Evolutionary conservation across 2,888 invertebrate species (phyloP).

Genomic region (Mesochorus sp.): DNA sequence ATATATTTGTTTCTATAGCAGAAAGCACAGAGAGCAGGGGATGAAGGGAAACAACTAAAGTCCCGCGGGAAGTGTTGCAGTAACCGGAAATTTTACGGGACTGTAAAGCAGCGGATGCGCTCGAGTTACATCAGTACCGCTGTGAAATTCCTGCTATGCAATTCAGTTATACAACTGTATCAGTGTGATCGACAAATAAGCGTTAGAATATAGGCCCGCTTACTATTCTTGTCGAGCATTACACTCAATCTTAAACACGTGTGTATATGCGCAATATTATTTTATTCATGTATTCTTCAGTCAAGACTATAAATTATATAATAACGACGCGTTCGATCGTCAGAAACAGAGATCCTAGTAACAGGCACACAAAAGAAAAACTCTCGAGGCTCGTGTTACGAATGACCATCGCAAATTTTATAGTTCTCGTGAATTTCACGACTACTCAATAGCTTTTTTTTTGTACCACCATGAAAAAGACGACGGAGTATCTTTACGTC

Average conservation of each 20-base stretch:
- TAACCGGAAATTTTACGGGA: conserved; percentile 63
- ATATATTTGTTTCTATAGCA: conserved; percentile 6
- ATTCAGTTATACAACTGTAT: conserved; percentile 1
- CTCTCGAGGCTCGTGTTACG: not conserved
- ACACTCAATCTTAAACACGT: conserved; percentile 36
- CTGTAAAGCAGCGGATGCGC: conserved; percentile 57
- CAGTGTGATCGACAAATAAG: conserved; percentile 25
- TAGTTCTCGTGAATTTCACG: conserved; percentile 42
- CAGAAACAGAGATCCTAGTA: conserved; percentile 40
- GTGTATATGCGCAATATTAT: too few relatives aligned
- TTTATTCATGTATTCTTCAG: too few relatives aligned
- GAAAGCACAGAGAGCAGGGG: not conserved
- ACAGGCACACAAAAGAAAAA: conserved; percentile 7
- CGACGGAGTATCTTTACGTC: not conserved
- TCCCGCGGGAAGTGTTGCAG: conserved; percentile 47
- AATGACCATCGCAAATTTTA: conserved; percentile 11
- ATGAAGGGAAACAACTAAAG: not conserved
- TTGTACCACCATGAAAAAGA: conserved; percentile 18
- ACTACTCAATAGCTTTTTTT: conserved; percentile 26
- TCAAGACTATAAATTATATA: conserved; percentile 60
- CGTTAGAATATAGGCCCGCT: conserved; percentile 6
- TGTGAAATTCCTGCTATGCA: conserved; percentile 2
- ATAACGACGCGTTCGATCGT: conserved; percentile 61
- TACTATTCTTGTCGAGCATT: conserved; percentile 26
- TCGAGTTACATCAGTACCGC: conserved; percentile 36